Evolutionary conservation across 2,797 vertebrate genomes (phyloP).

Genomic region (Hozukius guyotensis): DNA sequence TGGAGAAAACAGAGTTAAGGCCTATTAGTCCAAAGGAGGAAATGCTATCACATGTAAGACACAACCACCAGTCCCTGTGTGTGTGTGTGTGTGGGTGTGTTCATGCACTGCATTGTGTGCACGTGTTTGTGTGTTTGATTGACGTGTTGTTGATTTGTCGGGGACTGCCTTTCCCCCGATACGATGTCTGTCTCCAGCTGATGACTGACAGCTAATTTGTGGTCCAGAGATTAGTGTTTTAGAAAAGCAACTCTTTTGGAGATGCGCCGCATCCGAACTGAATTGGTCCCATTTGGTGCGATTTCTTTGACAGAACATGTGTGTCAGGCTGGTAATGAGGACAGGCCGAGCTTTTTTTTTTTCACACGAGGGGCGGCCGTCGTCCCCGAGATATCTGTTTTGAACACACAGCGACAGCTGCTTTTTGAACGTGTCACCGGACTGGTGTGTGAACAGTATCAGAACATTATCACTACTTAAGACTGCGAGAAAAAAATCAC

Average conservation of each 20-base stretch:
- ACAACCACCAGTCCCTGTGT: slow-evolving; percentile 1
- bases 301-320: slow-evolving; percentile 61
- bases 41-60: slow-evolving; percentile 29
- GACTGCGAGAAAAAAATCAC: slow-evolving; percentile 15
- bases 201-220: slow-evolving; percentile 84
- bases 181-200: slow-evolving; percentile 60
- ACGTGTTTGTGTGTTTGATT: slow-evolving; percentile 62
- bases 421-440: slow-evolving; percentile 48
- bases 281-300: slow-evolving; percentile 67
- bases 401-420: slow-evolving; percentile 47
- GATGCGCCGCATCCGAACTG: slow-evolving; percentile 46
- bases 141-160: slow-evolving; percentile 78
- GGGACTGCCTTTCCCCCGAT: slow-evolving; percentile 64
- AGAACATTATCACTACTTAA: slow-evolving; percentile 12
- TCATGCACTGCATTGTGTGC: background rate
- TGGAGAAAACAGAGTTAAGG: slow-evolving; percentile 50
- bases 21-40: slow-evolving; percentile 48
- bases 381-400: slow-evolving; percentile 43
- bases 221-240: slow-evolving; percentile 79
- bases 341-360: slow-evolving; percentile 44
- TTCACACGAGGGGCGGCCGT: slow-evolving; percentile 39
- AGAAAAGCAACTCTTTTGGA: slow-evolving; percentile 63
- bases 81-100: slow-evolving; percentile 11
- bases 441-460: slow-evolving; percentile 34
- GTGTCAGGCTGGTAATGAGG: slow-evolving; percentile 71